Base-by-base conservation (phyloP, 2,113 vertebrate species). In the Mola mola region DNA sequence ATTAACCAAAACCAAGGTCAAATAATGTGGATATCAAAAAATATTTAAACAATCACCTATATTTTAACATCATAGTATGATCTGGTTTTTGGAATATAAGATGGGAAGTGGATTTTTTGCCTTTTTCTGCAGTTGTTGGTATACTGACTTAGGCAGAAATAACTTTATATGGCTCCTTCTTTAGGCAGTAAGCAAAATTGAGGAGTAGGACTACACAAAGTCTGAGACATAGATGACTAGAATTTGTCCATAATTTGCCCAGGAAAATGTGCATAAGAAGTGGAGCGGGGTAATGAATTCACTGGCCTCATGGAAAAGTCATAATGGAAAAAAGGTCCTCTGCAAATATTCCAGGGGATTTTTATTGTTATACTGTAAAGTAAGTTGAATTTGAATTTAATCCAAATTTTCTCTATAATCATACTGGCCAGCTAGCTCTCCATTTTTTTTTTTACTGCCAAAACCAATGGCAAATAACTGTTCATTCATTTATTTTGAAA, bases 201-300 rank as follows among this genome's bases (percentile, higher is more conserved):
- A n/a, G 17, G 59, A 55, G 1, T 16, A 65, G n/a, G n/a, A n/a
- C 59, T 44, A 55, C 36, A 41, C 2, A 34, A 29, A 29, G 33
- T 57, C 42, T 61, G 66, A 65, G 6, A 38, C 37, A 57, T 0
- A 24, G 47, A 26, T 58, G 48, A 29, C 52, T 29, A 61, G 63
- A 72, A 75, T 72, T 24, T 12, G 19, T 55, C 56, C 52, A 82
- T 12, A 42, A 22, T 31, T 47, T 6, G n/a, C n/a, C n/a, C n/a
- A 47, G 15, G 47, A 21, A 9, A 38, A 55, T 38, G 48, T 49
- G 29, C 49, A 42, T 53, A 15, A 56, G 53, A 26, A 11, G 9
- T 37, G 26, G 37, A 43, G 24, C 6, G 2, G 16, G 60, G 15
- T 25, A 31, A 38, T 38, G 12, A 40, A 57, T 34, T 25, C 17